A percentile compares a stretch with the other conserved stretches of the same genome.
Conservation (phyloP, 2,797 vertebrate genomes). For the Malacoctenus gilli region DNA sequence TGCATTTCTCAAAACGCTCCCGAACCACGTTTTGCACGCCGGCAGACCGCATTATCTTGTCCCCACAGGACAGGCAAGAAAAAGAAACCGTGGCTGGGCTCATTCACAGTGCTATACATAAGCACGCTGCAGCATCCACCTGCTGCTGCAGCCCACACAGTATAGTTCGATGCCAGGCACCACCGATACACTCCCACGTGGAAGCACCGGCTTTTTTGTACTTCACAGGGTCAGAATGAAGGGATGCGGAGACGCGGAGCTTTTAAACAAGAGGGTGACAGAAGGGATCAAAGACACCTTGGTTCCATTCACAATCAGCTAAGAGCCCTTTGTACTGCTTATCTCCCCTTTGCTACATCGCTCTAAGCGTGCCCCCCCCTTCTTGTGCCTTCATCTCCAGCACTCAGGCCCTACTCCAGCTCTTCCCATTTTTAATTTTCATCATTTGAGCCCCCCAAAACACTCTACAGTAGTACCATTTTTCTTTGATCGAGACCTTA, state of each 20-base stretch:
- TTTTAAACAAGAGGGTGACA: conserved; percentile 40
- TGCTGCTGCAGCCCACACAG: background rate
- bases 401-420: background rate
- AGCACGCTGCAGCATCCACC: background rate
- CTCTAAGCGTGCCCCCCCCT: conserved; percentile 15
- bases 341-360: conserved; percentile 28
- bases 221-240: conserved; percentile 49
- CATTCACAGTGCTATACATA: background rate
- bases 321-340: conserved; percentile 35
- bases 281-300: conserved; percentile 48
- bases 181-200: conserved; percentile 4
- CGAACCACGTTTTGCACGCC: too few relatives aligned
- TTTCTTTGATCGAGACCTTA: too few relatives aligned
- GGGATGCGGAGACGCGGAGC: conserved; percentile 23
- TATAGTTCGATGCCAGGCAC: conserved; percentile 4
- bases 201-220: conserved; percentile 14
- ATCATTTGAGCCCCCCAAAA: background rate
- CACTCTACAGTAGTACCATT: too few relatives aligned
- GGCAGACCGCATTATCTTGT: too few relatives aligned
- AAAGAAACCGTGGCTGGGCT: too few relatives aligned
- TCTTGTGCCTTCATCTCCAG: conserved; percentile 28
- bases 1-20: too few relatives aligned
- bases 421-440: background rate
- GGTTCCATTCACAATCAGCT: conserved; percentile 43
- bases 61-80: too few relatives aligned